Evolutionary conservation across 1,140 invertebrate genomes (phyloP).

Genomic region (Lasioglossum baleicum): DNA sequence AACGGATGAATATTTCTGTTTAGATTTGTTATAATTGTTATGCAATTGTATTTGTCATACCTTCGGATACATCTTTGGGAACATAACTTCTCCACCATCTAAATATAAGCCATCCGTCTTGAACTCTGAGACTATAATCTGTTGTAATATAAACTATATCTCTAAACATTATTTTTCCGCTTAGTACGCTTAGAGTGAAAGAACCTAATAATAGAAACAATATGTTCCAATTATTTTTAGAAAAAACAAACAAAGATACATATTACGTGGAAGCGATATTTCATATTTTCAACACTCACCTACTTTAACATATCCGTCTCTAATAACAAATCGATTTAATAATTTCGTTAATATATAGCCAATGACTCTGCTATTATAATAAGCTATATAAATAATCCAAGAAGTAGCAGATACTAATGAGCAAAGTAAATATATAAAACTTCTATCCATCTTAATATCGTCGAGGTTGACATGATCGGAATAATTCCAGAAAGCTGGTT

Average conservation of each 20-base stretch:
- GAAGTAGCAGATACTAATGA: conserved; percentile 89
- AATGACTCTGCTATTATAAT: conserved; percentile 95
- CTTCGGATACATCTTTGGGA: conserved; percentile 96
- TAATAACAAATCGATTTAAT: conserved; percentile 92
- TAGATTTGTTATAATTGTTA: neutral
- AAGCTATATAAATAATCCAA: conserved; percentile 97
- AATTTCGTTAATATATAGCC: conserved; percentile 94
- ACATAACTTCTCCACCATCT: conserved; percentile 98
- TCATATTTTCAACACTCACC: conserved; percentile 82
- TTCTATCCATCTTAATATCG: conserved; percentile 90
- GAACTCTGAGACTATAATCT: conserved; percentile 95
- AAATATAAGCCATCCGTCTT: conserved; percentile 98
- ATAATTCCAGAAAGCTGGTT: conserved; percentile 75
- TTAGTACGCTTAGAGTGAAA: conserved; percentile 94
- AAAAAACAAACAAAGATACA: neutral
- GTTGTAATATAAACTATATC: conserved; percentile 97
- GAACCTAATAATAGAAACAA: conserved; percentile 85
- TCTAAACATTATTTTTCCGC: conserved; percentile 99
- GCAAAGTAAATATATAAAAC: conserved; percentile 89
- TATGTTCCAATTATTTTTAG: conserved; percentile 26
- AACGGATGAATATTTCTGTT: neutral
- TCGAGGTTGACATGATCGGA: conserved; percentile 82
- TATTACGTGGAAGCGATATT: neutral
- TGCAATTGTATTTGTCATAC: conserved; percentile 77
- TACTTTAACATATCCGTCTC: conserved; percentile 93